Evolutionary conservation across 2,113 vertebrate species (phyloP).

Genomic region (Epinephelus cyanopodus): DNA sequence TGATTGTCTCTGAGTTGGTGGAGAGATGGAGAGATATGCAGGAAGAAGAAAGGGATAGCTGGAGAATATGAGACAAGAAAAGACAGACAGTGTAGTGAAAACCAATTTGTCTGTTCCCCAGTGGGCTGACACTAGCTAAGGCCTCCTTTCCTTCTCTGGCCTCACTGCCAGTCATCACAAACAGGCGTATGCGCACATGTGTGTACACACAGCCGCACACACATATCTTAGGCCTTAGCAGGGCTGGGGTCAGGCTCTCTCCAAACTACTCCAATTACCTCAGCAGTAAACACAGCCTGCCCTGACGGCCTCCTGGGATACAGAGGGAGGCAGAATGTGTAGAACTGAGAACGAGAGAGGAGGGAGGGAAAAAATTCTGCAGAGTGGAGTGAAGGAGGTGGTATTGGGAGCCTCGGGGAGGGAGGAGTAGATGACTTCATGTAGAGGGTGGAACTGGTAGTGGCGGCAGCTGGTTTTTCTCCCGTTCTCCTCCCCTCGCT

Average conservation of each 20-base stretch:
- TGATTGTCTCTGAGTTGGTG: conserved; percentile 62
- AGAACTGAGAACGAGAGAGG: conserved; percentile 46
- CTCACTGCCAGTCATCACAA: conserved; percentile 77
- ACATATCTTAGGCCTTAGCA: conserved; percentile 47
- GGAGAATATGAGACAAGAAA: conserved; percentile 66
- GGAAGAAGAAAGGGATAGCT: conserved; percentile 55
- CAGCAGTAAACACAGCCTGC: conserved; percentile 79
- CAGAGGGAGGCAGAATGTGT: conserved; percentile 60
- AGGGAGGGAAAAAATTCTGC: background rate
- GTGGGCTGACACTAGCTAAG: conserved; percentile 77
- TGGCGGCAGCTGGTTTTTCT: conserved; percentile 71
- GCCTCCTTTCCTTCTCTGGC: conserved; percentile 71
- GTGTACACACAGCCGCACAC: background rate
- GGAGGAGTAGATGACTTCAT: conserved; percentile 74
- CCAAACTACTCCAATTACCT: conserved; percentile 82
- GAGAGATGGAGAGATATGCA: conserved; percentile 54
- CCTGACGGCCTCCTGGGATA: conserved; percentile 69
- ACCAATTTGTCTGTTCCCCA: conserved; percentile 79
- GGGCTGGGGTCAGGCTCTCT: conserved; percentile 70
- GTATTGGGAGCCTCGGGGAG: conserved; percentile 36
- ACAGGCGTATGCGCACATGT: conserved; percentile 14
- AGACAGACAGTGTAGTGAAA: conserved; percentile 73
- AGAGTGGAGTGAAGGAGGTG: conserved; percentile 29
- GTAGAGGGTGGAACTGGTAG: conserved; percentile 63
- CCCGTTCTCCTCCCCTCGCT: conserved; percentile 45